Percentiles rank a stretch among this genome's conserved stretches.
These are phyloP conservation scores for Diplazon laetatorius DNA, from an alignment of 2,888 invertebrate genomes.

Conservation along the genomic window DNA sequence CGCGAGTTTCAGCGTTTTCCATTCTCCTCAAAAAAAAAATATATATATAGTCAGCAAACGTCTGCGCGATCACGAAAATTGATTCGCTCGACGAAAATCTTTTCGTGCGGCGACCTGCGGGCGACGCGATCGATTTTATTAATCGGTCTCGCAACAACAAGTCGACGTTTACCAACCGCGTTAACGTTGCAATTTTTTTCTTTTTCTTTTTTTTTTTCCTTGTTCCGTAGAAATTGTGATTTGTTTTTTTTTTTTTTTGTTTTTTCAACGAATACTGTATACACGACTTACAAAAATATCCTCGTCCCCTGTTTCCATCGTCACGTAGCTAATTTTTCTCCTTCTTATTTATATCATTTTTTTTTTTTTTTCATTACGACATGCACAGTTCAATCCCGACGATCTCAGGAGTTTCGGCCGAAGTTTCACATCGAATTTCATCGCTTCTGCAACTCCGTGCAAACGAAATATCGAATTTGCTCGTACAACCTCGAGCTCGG, in stretches of 20 bases:
- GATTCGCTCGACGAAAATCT: neutral
- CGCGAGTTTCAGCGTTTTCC: constrained; percentile 37
- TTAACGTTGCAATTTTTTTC: neutral
- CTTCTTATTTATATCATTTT: constrained; percentile 32
- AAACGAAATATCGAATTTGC: constrained; percentile 60
- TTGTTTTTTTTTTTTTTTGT: too few species aligned
- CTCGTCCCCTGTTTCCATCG: constrained; percentile 50
- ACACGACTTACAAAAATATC: constrained; percentile 75
- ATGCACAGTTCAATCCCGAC: neutral
- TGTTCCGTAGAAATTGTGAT: constrained; percentile 51
- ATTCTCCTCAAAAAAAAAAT: neutral
- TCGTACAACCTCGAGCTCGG: constrained; percentile 14
- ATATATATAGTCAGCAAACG: neutral
- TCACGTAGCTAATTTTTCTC: constrained; percentile 22
- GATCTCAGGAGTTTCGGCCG: neutral
- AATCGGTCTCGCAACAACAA: neutral
- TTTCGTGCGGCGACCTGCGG: neutral
- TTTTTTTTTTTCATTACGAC: constrained; percentile 23
- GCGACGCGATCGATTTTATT: neutral
- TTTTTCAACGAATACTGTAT: constrained; percentile 69
- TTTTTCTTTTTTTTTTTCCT: constrained; percentile 33
- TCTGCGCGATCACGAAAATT: constrained; percentile 24
- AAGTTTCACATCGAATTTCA: neutral
- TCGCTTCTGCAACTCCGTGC: neutral
- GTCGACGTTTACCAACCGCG: constrained; percentile 7